Evolutionary conservation across 2,797 vertebrate species (phyloP), one percentile per base, ranked within the genome.

Genomic region (Emys orbicularis): DNA sequence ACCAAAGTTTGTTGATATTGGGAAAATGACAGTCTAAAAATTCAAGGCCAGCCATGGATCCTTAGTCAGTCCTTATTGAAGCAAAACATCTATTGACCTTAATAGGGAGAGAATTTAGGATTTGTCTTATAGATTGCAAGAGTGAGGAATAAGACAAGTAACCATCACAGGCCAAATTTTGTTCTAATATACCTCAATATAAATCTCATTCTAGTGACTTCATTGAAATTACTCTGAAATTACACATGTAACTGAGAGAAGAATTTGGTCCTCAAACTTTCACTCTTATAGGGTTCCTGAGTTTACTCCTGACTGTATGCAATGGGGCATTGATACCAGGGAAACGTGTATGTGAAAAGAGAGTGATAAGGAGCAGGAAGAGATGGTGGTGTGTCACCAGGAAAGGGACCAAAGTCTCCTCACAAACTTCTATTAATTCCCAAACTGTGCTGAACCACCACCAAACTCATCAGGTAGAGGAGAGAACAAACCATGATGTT

Each of bases 211-310:
- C 29, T 74, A 92, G 0, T 47, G 21, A 68, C 4, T 79, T 91
- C 23, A 12, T 16, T 68, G 31, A 61, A 88, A 77, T 90, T 93
- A 90, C 37, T 83, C 18, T 59, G 61, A 47, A 77, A 95, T 65
- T 13, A 21, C 1, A 65, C 27, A 25, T 65, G 34, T 16, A 34
- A 13, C 27, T 49, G 16, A 80, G 25, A 57, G 44, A 91, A 84
- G 41, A 90, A 96, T 53, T 23, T 34, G 88, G 49, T 5, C 49
- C 18, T 86, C 61, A 86, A 41, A 87, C 19, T 90, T 57, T 53
- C 16, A 53, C 8, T 68, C 81, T 56, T 27, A 27, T 79, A 23
- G 23, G 84, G 65, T 49, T 85, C 81, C 84, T 94, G 23, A 79
- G 27, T 87, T 88, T 81, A 23, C 4, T 83, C 74, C 53, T 82